Evolutionary conservation across 2,113 vertebrate species (phyloP).

Genomic region (Ptilorrhoa leucosticta): DNA sequence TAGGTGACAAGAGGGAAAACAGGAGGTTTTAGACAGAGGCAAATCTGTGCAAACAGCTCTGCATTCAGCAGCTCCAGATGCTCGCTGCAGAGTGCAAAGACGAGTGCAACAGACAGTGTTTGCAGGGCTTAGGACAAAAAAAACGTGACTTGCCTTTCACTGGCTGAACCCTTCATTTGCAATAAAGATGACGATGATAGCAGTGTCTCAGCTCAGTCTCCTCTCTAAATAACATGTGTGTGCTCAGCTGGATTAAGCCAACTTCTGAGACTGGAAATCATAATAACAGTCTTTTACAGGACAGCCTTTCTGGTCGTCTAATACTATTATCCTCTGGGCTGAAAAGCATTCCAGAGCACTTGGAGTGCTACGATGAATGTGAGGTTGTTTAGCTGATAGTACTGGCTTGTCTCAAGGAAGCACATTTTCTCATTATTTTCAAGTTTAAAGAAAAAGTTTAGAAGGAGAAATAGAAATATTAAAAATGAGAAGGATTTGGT

Average conservation of each 20-base stretch:
- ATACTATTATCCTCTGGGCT: constrained; percentile 53
- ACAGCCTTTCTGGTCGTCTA: constrained; percentile 43
- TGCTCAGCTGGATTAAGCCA: constrained; percentile 62
- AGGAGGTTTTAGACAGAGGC: neutral
- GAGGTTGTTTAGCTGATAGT: constrained; percentile 47
- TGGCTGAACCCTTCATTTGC: constrained; percentile 42
- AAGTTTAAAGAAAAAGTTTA: constrained; percentile 19
- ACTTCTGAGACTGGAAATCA: constrained; percentile 52
- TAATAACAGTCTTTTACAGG: constrained; percentile 59
- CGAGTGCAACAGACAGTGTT: neutral
- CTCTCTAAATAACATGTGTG: constrained; percentile 54
- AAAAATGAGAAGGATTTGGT: constrained; percentile 27
- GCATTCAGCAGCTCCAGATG: neutral
- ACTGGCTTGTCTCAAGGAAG: constrained; percentile 32
- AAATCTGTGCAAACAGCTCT: neutral
- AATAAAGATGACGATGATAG: constrained; percentile 12
- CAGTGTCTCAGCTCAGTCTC: constrained; percentile 23
- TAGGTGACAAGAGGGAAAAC: neutral
- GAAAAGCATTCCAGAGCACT: constrained; percentile 55
- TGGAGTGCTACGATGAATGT: constrained; percentile 11
- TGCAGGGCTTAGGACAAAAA: constrained; percentile 32
- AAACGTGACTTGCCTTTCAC: constrained; percentile 35
- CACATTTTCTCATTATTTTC: constrained; percentile 33
- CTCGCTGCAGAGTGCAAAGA: neutral
- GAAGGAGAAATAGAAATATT: constrained; percentile 21